Base-by-base conservation (phyloP, 2,888 invertebrate genomes). In the Baronia brevicornis region DNA sequence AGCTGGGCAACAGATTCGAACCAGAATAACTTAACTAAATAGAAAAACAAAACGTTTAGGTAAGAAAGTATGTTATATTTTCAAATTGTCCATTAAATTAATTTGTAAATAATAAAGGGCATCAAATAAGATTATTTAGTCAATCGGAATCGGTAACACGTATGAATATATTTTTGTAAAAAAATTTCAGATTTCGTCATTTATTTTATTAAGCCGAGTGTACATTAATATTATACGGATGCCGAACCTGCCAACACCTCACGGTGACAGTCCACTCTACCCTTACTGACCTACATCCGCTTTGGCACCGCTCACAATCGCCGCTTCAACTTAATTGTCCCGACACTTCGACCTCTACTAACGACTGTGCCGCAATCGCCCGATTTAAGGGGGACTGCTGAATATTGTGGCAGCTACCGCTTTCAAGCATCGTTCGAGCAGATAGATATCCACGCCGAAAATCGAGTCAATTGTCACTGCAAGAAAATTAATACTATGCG, bases 241-340 rank as follows among this genome's bases (percentile, higher is more conserved):
- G 44, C 54, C 54, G 60, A 62, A 56, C 59, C 63, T 51, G 57
- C 53, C 61, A 60, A 61, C 70, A 73, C 71, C 74, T 71, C 69
- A 55, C 54, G 56, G 62, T 60, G 60, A 68, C 62, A 64, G 75
- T 73, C 79, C 79, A 77, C 79, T 75, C 63, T 51, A 68, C 62
- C 52, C 64, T 56, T 60, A 64, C 70, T 82, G 84, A 84, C 84
- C 84, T 82, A 84, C 63, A 79, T 82, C 74, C 74, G 79, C 77
- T 77, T 82, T 84, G 84, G 84, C 84, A 84, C 68, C 68, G 82
- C 60, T 75, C 75, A 75, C 82, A 79, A 80, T 82, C 80, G 60
- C 72, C 78, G 82, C 82, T 82, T 79, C 79, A 79, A 77, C 80
- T 82, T 84, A 84, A 84, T 84, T 84, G 80, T 84, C 68, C 71